Evolutionary conservation across 2,888 invertebrate genomes (phyloP).

Genomic region (Macrostomum cliftonense): DNA sequence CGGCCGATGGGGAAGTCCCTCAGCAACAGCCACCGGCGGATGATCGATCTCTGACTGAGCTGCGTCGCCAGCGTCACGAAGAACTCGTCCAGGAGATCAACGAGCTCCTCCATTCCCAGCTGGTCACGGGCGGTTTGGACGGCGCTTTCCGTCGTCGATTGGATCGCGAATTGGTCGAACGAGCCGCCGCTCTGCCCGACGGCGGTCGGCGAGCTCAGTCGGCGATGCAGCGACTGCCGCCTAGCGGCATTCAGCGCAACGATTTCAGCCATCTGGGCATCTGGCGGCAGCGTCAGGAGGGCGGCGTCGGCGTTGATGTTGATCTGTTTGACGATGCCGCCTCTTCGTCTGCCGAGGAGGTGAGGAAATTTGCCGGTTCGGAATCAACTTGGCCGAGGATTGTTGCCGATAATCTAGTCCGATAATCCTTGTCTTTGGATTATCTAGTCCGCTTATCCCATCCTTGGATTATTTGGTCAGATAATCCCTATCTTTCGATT

Average conservation of each 20-base stretch:
- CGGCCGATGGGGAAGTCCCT: background rate
- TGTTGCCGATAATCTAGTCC: too few species aligned
- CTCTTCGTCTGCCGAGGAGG: conserved; percentile 21
- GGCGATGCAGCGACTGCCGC: conserved; percentile 22
- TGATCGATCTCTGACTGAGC: too few species aligned
- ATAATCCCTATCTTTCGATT: too few species aligned
- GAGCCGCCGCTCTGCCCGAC: conserved; percentile 16
- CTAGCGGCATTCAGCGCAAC: conserved; percentile 20
- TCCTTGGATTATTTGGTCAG: too few species aligned
- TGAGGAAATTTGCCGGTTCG: conserved; percentile 10
- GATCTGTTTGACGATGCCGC: conserved; percentile 33
- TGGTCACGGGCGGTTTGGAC: conserved; percentile 27
- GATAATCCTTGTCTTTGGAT: too few species aligned
- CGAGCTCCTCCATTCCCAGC: conserved; percentile 28
- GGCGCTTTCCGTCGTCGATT: conserved; percentile 26
- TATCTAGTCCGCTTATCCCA: too few species aligned
- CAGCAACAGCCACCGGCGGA: background rate
- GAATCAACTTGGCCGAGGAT: too few species aligned
- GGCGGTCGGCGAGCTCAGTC: conserved; percentile 25
- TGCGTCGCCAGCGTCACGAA: conserved; percentile 13
- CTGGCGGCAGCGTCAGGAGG: conserved; percentile 11
- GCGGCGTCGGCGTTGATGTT: conserved; percentile 23
- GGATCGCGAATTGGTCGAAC: conserved; percentile 23
- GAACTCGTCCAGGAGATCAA: conserved; percentile 30
- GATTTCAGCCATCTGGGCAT: conserved; percentile 31